Conservation (phyloP, 1,140 invertebrate genomes). For the Oedothorax gibbosus region DNA sequence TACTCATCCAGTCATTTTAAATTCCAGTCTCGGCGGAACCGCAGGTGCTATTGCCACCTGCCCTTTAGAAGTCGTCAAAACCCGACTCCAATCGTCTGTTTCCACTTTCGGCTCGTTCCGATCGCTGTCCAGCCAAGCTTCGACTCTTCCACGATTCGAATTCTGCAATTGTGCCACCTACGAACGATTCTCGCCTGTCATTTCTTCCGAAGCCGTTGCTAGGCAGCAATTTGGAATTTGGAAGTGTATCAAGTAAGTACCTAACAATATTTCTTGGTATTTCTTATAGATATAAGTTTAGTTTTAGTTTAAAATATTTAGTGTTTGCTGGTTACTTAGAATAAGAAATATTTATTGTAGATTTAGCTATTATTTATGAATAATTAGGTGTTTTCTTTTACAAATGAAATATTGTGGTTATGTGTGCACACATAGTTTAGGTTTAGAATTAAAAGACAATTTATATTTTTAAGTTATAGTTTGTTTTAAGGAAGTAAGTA, state of each 20-base stretch:
- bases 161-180: constrained; percentile 50
- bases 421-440: too few relatives aligned
- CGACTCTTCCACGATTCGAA: constrained; percentile 44
- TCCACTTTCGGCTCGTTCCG: constrained; percentile 65
- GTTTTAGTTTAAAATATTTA: background rate
- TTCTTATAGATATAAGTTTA: background rate
- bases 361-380: background rate
- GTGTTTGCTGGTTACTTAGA: background rate
- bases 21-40: constrained; percentile 89
- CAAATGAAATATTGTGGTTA: too few relatives aligned
- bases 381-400: background rate
- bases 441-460: too few relatives aligned
- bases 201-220: constrained; percentile 23
- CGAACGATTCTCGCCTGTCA: constrained; percentile 41
- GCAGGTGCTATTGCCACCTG: constrained; percentile 96
- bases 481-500: too few relatives aligned
- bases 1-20: constrained; percentile 23
- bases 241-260: constrained; percentile 62
- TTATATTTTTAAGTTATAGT: too few relatives aligned
- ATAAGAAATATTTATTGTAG: background rate
- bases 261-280: background rate
- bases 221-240: constrained; percentile 60
- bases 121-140: constrained; percentile 61
- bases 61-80: constrained; percentile 98
- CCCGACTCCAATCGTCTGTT: constrained; percentile 91